Base-by-base conservation (phyloP, 2,888 invertebrate genomes). In the Carterocephalus palaemon region DNA sequence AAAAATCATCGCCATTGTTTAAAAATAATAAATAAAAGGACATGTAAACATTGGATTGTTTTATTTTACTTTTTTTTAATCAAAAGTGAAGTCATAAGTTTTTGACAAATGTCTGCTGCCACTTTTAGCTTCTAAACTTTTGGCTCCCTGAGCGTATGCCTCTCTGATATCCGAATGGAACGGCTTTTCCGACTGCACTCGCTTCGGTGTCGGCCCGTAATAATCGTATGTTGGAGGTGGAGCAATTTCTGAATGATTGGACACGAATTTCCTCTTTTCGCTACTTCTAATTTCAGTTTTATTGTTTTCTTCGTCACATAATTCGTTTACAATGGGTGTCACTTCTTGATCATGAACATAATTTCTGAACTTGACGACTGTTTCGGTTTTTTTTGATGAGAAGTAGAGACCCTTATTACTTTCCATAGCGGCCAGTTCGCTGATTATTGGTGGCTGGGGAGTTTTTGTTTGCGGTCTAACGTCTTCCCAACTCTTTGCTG, bases 181-280 rank as follows among this genome's bases (percentile, higher is more conserved):
- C n/a, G 83, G 83, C 52, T 70, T 77, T 32, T 71, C 57, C 20
- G 63, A 48, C 51, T 60, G 80, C 3, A 56, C 53, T 15, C 73
- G 66, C 53, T 83, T 85, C 3, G 75, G 56, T 17, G 67, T 59
- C 4, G 89, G 89, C 0, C 90, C 90, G 57, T 89, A 90, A 63
- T 92, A 91, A 16, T 92, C 90, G 59, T 88, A 90, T 1, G 89
- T 89, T 0, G 91, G 84, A 1, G 93, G 93, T 4, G 91, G 91
- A 4, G 91, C 88, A 53, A 92, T 87, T 73, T 91, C 91, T 10
- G 73, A 47, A 34, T 62, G 55, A 51, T 54, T 57, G 5, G 45
- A 20, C 19, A 59, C 57, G 23, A 38, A 32, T 37, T 56, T 61
- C 45, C 66, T 62, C 49, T 70, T 67, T 7, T 61, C 62, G 17